Evolutionary conservation across 2,797 vertebrate species (phyloP), one percentile per base, ranked within the genome.

Genomic region (Sus cebifrons): DNA sequence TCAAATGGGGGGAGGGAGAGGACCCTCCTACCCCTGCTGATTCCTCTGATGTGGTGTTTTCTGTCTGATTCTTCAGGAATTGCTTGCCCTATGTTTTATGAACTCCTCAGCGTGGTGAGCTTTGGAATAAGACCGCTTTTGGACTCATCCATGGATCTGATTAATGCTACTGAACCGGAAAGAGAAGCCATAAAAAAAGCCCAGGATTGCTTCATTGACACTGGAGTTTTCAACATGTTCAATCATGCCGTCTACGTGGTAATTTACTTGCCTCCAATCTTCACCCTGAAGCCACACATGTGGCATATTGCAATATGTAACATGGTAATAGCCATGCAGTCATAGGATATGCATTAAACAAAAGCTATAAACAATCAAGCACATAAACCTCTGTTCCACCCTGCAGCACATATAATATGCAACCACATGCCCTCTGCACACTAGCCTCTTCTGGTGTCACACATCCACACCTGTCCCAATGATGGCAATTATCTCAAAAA

Each of bases 191-290:
- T 83, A 0, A 10, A 0, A 71, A 87, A 94, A 83, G 11, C 64
- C 27, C 88, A 87, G 70, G 75, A 91, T 8, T 94, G 95, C 82
- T 92, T 44, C 78, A 77, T 56, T 64, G 54, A 89, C 5, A 8
- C 7, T 6, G 84, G 77, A 54, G 0, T 6, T 0, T 0, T 0
- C 2, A 13, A 44, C 16, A 62, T 18, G 40, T 0, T 0, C 6
- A n/a, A 29, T 21, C 82, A 82, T 75, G 0, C 2, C 6, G 3
- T 0, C 0, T 12, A 15, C 82, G 6, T 75, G 91, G 87, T 94
- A 96, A 90, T 3, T 74, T 82, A 44, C 40, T 21, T 2, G 44
- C 2, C 18, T 62, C 8, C 27, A 36, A 6, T 3, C 17, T n/a
- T 54, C 21, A 20, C 56, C 32, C 18, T 65, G 44, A 18, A 0